Evolutionary conservation across 2,797 vertebrate species (phyloP).

Genomic region (Liparis tanakae): DNA sequence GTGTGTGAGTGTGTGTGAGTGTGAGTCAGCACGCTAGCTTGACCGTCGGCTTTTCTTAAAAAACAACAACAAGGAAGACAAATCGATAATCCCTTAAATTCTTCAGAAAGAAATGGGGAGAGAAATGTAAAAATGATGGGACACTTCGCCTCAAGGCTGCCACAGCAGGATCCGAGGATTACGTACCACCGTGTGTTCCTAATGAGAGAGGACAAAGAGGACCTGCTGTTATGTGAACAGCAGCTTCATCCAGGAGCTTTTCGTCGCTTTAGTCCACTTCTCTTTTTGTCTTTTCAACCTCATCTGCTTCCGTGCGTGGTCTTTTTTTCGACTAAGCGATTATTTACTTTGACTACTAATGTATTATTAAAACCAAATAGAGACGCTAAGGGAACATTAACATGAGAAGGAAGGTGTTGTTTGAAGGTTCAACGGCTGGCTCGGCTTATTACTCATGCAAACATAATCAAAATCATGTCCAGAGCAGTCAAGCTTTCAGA

Average conservation of each 20-base stretch:
- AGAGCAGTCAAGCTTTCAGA: slow-evolving; percentile 11
- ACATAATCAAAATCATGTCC: slow-evolving; percentile 17
- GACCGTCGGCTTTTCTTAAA: slow-evolving; percentile 57
- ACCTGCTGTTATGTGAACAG: slow-evolving; percentile 71
- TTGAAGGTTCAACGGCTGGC: slow-evolving; percentile 40
- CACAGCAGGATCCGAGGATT: slow-evolving; percentile 64
- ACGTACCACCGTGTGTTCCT: slow-evolving; percentile 67
- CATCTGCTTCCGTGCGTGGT: neutral
- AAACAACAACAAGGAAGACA: slow-evolving; percentile 60
- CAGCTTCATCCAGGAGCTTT: slow-evolving; percentile 68
- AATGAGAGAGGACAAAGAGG: slow-evolving; percentile 75
- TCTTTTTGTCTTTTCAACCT: slow-evolving; percentile 31
- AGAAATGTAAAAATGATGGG: slow-evolving; percentile 67
- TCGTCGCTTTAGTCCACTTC: slow-evolving; percentile 42
- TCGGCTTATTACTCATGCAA: slow-evolving; percentile 40
- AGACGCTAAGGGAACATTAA: slow-evolving; percentile 32
- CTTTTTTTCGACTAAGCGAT: slow-evolving; percentile 23
- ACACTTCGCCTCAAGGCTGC: slow-evolving; percentile 58
- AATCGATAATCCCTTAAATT: slow-evolving; percentile 80
- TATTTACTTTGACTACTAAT: slow-evolving; percentile 60
- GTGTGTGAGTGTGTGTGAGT: slow-evolving; percentile 21
- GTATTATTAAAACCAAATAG: neutral
- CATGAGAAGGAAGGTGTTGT: slow-evolving; percentile 39
- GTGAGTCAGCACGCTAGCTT: slow-evolving; percentile 50
- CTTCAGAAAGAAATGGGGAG: slow-evolving; percentile 42